Evolutionary conservation across 2,797 vertebrate species (phyloP).

Genomic region (Schizothorax lantsangensis): DNA sequence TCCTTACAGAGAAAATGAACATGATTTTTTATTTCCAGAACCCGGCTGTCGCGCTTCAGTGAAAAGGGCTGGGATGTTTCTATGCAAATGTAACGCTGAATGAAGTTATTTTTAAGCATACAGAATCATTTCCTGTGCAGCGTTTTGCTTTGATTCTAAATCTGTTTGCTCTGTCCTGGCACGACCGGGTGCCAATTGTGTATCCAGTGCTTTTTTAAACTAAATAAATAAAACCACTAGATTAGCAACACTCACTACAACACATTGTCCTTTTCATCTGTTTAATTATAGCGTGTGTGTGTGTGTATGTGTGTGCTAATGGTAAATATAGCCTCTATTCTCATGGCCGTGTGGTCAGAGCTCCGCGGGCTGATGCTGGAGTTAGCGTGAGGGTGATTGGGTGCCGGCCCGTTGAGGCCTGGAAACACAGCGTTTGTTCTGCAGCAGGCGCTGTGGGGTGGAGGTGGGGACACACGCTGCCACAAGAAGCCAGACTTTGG

Average conservation of each 20-base stretch:
- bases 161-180: constrained; percentile 36
- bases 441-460: constrained; percentile 38
- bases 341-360: constrained; percentile 69
- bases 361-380: constrained; percentile 55
- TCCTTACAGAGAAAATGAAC: neutral
- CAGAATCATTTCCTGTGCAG: constrained; percentile 37
- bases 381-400: constrained; percentile 62
- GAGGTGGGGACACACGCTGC: constrained; percentile 47
- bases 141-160: constrained; percentile 33
- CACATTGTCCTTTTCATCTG: constrained; percentile 59
- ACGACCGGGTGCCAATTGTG: constrained; percentile 22
- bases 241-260: constrained; percentile 54
- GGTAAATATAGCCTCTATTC: constrained; percentile 65
- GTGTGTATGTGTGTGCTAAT: constrained; percentile 44
- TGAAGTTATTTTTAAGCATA: constrained; percentile 34
- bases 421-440: constrained; percentile 50
- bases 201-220: constrained; percentile 32
- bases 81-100: constrained; percentile 2
- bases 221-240: constrained; percentile 47
- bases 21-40: neutral
- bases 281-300: constrained; percentile 54
- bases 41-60: neutral
- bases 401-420: constrained; percentile 52
- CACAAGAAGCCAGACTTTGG: constrained; percentile 64
- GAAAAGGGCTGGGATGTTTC: neutral